phyloP scores from a whole-genome alignment of 37 sponge, comb jelly and placozoan genomes.

The Petrosia ficiformis region DNA sequence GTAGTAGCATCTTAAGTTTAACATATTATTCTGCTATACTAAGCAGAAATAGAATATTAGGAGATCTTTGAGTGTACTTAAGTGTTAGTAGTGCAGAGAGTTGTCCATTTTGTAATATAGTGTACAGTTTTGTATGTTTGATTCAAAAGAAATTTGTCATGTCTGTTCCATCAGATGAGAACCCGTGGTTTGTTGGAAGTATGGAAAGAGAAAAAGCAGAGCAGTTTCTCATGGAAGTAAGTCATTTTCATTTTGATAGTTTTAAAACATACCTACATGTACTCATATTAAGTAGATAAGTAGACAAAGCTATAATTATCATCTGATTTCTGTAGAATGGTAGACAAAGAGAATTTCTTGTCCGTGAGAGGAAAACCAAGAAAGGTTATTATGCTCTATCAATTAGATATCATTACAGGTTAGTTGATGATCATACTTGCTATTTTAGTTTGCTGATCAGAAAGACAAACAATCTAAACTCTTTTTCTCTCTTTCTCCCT shows the following conservation, averaged over 20 bases:
- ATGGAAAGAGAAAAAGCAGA: constrained; percentile 82
- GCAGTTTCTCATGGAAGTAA: constrained; percentile 69
- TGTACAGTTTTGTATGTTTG: too few relatives aligned
- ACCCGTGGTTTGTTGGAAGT: constrained; percentile 62
- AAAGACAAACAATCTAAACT: neutral
- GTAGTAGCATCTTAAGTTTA: too few relatives aligned
- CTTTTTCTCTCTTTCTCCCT: neutral
- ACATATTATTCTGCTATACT: too few relatives aligned
- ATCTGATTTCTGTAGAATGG: constrained; percentile 43
- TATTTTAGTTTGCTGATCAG: neutral
- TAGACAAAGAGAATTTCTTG: constrained; percentile 74
- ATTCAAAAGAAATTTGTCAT: too few relatives aligned
- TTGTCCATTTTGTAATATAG: too few relatives aligned
- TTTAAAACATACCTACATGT: neutral
- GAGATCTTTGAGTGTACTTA: too few relatives aligned
- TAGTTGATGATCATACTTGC: neutral
- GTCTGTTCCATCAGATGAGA: neutral
- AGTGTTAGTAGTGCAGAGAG: too few relatives aligned
- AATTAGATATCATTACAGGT: constrained; percentile 77
- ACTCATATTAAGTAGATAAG: neutral
- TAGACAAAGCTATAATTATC: neutral
- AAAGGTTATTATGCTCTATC: constrained; percentile 80
- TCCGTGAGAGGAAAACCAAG: constrained; percentile 60
- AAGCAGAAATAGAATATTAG: too few relatives aligned
- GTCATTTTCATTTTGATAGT: too few relatives aligned